phyloP scores from a whole-genome alignment of 2,888 invertebrate genomes.

The Rhamphomyia laevipes region DNA sequence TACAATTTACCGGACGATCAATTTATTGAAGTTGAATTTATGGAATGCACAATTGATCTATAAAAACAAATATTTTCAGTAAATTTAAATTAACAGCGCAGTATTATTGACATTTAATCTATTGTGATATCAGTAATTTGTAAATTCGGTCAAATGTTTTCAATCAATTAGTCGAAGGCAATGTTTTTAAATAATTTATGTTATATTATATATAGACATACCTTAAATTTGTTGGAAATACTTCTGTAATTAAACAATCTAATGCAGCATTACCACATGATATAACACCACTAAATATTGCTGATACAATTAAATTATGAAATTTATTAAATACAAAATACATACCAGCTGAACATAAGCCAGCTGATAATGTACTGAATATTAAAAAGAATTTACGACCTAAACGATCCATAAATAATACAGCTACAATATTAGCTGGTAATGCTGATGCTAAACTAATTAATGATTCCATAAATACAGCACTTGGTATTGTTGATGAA shows the following conservation, averaged over 20 bases:
- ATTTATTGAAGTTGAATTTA: too few species aligned
- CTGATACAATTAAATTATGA: slow-evolving; percentile 72
- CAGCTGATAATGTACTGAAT: slow-evolving; percentile 76
- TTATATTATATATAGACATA: slow-evolving; percentile 25
- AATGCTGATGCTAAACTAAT: slow-evolving; percentile 78
- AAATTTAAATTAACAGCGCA: too few species aligned
- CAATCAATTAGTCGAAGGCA: too few species aligned
- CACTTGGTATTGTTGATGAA: slow-evolving; percentile 58
- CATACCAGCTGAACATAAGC: slow-evolving; percentile 71
- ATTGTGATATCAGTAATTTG: too few species aligned
- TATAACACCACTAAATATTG: slow-evolving; percentile 76
- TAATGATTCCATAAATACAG: slow-evolving; percentile 75
- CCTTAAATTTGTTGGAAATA: slow-evolving; percentile 85
- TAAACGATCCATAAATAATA: slow-evolving; percentile 70
- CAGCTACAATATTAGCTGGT: slow-evolving; percentile 74
- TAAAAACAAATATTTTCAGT: too few species aligned
- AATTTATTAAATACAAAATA: slow-evolving; percentile 73
- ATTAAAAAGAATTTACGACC: slow-evolving; percentile 65
- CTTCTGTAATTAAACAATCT: slow-evolving; percentile 86
- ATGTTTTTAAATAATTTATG: too few species aligned
- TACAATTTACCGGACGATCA: too few species aligned
- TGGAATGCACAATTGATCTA: too few species aligned
- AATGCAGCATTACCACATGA: slow-evolving; percentile 82
- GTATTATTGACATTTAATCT: too few species aligned
- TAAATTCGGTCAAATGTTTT: too few species aligned